phyloP scores from a whole-genome alignment of 2,888 invertebrate species.

The Acleris holmiana region DNA sequence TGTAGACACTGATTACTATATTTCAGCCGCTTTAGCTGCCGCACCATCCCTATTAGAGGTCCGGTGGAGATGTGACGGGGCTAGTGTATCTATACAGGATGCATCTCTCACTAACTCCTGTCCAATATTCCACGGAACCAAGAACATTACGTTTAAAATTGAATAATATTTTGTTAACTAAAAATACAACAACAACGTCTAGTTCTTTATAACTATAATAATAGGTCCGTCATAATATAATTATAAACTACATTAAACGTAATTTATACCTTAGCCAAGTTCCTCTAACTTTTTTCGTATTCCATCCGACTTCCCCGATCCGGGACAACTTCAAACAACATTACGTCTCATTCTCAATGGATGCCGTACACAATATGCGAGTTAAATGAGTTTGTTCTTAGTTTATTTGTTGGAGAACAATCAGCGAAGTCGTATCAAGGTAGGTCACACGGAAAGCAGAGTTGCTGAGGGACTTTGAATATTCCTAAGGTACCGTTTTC shows the following conservation, averaged over 20 bases:
- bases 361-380: slow-evolving; percentile 23
- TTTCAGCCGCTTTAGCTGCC: too few relatives aligned
- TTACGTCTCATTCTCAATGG: slow-evolving; percentile 19
- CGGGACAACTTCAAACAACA: slow-evolving; percentile 16
- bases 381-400: slow-evolving; percentile 21
- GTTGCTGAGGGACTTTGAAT: background rate
- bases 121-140: too few relatives aligned
- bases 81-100: too few relatives aligned
- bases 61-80: too few relatives aligned
- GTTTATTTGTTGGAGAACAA: slow-evolving; percentile 20
- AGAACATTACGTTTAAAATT: too few relatives aligned
- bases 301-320: slow-evolving; percentile 12
- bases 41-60: too few relatives aligned
- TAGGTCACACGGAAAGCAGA: background rate
- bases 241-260: slow-evolving; percentile 10
- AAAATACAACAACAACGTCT: too few relatives aligned
- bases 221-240: background rate
- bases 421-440: slow-evolving; percentile 16
- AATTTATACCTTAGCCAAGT: slow-evolving; percentile 12
- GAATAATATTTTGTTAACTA: too few relatives aligned
- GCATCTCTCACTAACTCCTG: too few relatives aligned
- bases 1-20: too few relatives aligned
- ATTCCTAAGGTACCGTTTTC: too few relatives aligned
- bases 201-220: too few relatives aligned
- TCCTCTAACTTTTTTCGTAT: slow-evolving; percentile 11